These are phyloP conservation scores for Corynorhinus townsendii DNA, from an alignment of 2,113 vertebrate genomes.

Conservation along the genomic window DNA sequence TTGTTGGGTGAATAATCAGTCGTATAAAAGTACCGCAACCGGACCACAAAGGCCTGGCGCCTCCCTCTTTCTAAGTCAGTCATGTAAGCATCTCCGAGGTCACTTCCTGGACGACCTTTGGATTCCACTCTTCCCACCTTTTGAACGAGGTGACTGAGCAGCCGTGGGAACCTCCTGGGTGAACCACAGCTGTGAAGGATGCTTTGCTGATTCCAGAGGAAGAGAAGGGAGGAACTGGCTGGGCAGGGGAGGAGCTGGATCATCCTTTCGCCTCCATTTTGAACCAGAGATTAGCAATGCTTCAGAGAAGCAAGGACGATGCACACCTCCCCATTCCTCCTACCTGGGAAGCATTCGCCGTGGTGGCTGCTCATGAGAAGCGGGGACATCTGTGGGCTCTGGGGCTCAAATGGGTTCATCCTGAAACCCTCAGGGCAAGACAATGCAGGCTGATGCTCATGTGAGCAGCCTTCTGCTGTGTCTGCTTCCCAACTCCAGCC, in stretches of 20 bases:
- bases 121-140: constrained; percentile 37
- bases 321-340: background rate
- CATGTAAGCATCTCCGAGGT: constrained; percentile 43
- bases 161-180: constrained; percentile 23
- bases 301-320: constrained; percentile 43
- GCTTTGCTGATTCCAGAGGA: background rate
- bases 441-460: background rate
- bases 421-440: background rate
- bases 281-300: background rate
- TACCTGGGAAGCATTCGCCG: background rate
- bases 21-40: rapidly evolving
- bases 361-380: constrained; percentile 1
- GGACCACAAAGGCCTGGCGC: background rate
- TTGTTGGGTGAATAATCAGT: background rate
- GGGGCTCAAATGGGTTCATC: background rate
- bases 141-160: constrained; percentile 53
- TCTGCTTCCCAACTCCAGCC: constrained; percentile 20
- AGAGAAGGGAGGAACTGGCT: background rate
- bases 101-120: constrained; percentile 46
- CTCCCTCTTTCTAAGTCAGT: background rate
- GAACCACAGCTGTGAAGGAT: background rate
- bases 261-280: constrained; percentile 35
- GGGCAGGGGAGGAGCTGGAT: background rate
- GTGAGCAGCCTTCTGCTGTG: constrained; percentile 3
- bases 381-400: background rate